These are phyloP conservation scores for Myotis myotis DNA, from an alignment of 2,797 vertebrate species.

Conservation along the genomic window DNA sequence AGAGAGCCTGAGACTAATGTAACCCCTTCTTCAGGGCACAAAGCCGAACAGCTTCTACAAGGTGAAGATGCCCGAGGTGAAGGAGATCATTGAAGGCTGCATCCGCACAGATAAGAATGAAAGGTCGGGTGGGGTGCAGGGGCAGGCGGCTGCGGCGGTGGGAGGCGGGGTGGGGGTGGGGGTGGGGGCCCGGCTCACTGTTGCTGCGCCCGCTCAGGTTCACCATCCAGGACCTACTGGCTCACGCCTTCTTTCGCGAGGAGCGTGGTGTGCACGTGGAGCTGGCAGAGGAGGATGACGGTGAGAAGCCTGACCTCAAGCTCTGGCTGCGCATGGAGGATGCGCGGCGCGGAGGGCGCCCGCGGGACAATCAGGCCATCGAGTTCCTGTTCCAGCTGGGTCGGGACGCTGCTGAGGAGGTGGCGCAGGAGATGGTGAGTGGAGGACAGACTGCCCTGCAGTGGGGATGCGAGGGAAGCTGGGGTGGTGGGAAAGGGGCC, in stretches of 20 bases:
- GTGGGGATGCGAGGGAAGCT: not conserved
- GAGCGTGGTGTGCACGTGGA: constrained; percentile 96
- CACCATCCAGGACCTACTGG: constrained; percentile 97
- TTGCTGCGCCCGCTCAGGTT: constrained; percentile 84
- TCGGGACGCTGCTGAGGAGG: constrained; percentile 96
- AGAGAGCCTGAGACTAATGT: not conserved
- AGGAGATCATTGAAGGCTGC: constrained; percentile 98
- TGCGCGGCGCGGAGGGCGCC: constrained; percentile 94
- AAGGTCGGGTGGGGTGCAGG: constrained; percentile 84
- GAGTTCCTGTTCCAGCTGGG: constrained; percentile 98
- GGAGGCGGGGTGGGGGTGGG: rapidly evolving
- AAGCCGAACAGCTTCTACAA: constrained; percentile 99
- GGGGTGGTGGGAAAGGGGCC: not conserved
- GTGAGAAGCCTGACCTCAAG: constrained; percentile 93
- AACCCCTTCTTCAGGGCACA: constrained; percentile 88
- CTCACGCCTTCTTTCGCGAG: constrained; percentile 97
- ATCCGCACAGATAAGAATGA: constrained; percentile 96
- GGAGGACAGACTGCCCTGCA: not conserved
- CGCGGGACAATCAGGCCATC: constrained; percentile 98
- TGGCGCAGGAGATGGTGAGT: constrained; percentile 98
- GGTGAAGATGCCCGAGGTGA: constrained; percentile 96
- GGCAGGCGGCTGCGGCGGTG: rapidly evolving
- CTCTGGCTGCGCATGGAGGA: constrained; percentile 98
- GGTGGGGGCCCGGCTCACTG: rapidly evolving
- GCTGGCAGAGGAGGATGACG: constrained; percentile 95